Percentiles rank a stretch among this genome's conserved stretches.
These are phyloP conservation scores for Tragopan temminckii DNA, from an alignment of 2,797 vertebrate species.

Conservation along the genomic window DNA sequence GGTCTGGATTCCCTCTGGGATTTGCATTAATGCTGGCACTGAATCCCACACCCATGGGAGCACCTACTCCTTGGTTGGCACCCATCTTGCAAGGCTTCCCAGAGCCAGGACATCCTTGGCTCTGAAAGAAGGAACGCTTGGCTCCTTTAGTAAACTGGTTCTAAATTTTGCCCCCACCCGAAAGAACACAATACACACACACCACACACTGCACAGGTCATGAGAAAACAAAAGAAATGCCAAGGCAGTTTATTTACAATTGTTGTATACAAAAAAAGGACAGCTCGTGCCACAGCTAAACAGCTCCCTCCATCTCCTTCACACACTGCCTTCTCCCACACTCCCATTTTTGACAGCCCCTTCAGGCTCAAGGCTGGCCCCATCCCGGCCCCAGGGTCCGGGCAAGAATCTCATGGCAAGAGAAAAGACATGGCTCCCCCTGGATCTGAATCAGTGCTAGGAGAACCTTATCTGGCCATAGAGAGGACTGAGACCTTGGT, in stretches of 20 bases:
- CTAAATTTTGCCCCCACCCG: not conserved
- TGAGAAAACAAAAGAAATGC: slow-evolving; percentile 61
- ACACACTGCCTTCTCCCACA: accelerated
- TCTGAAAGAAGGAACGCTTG: not conserved
- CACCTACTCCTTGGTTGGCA: not conserved
- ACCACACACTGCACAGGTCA: not conserved
- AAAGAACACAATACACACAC: not conserved
- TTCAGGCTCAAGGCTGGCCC: not conserved
- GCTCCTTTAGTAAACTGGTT: not conserved
- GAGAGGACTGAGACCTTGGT: not conserved
- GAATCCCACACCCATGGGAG: not conserved
- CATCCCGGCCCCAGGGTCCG: accelerated
- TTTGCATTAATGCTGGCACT: not conserved
- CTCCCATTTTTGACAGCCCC: not conserved
- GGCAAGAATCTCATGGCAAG: accelerated
- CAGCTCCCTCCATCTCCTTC: not conserved
- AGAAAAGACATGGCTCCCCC: not conserved
- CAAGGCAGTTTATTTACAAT: slow-evolving; percentile 76
- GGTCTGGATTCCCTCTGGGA: too few species aligned
- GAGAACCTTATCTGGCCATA: not conserved
- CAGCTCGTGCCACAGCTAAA: slow-evolving; percentile 20
- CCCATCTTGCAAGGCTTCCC: not conserved
- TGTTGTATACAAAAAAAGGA: slow-evolving; percentile 63
- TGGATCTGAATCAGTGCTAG: not conserved
- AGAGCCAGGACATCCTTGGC: not conserved